Base-by-base conservation (phyloP, 2,888 invertebrate species). In the Scaptomyza parva region DNA sequence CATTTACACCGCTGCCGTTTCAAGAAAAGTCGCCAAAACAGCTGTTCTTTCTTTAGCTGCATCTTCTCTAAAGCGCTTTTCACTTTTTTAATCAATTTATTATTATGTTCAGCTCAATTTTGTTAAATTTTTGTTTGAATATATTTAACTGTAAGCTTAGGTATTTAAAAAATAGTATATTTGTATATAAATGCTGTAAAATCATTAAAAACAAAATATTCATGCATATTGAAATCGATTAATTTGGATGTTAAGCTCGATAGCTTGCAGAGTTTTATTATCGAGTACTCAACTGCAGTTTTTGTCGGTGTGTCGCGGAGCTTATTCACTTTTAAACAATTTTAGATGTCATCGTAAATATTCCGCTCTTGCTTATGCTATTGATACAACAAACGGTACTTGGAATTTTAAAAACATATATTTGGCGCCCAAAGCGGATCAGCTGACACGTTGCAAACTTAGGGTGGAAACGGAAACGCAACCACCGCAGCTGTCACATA, bases 391-490 rank as follows among this genome's bases (percentile, higher is more conserved):
- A 22, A 11, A 33, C 3, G 5, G 8, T 5, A 14, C 11, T 8
- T 39, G 3, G 9, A 35, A 40, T 39, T 52, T 37, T 8, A 44
- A 50, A 28, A 37, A 11, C 7, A 3, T 7, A 8, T 0, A 2
- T 30, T 68, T 69, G 8, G 26, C 41, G 35, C 18, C 14, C 1
- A 9, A 22, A 6, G 8, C 4, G 43, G 12, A 40, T 9, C 71
- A 70, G 67, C 71, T 68, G 70, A 40, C 26, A 9, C 3, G 33
- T 44, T 40, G 24, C 3, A 11, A 62, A 62, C 58, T 41, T 18
- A 35, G 70, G 70, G 72, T 72, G 55, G 52, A 69, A 72, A 72
- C 14, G 20, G 26, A 64, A 35, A 14, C 37, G 7, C 43, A 54
- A 22, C n/a, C 43, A 41, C 14, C 26, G 18, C 8, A 39, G 12